Evolutionary conservation across 2,797 vertebrate species (phyloP), one percentile per base, ranked within the genome.

Genomic region (Pseudocheirus occidentalis): DNA sequence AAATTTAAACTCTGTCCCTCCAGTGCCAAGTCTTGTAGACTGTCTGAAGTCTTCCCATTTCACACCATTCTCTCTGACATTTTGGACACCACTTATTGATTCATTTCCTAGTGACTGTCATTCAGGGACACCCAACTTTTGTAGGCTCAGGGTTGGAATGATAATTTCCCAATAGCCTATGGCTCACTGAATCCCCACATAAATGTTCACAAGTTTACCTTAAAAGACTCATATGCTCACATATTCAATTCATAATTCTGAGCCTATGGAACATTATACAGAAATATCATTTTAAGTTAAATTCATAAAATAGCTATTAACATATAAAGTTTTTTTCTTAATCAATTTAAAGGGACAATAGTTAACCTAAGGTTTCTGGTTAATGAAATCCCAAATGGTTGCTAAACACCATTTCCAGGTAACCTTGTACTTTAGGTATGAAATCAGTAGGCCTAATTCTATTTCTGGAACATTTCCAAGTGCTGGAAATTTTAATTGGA

Each of bases 1-100:
- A 96, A 95, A 95, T 93, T 95, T 94, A 93, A 97, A 97, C 91
- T 96, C 96, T 93, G 55, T 95, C 54, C 91, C 87, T 29, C 92
- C 91, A 92, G 55, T 96, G 93, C 96, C 95, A 94, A 96, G 91
- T 91, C 52, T 46, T 91, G 62, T 40, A 91, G 90, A 87, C 57
- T 92, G 62, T 93, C 90, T 91, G 94, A 92, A 55, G 55, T 92
- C 59, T 90, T 34, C 93, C 55, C 27, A 87, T 50, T 90, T 91
- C 10, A 18, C 56, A 93, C 50, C 11, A 90, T 59, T 97, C 81
- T 95, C 87, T 58, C 90, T 97, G 96, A 96, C 95, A 96, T 96
- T 96, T 87, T 96, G 92, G 55, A 96, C 57, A 96, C 55, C 18
- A 58, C 52, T 94, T 95, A 97, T n/a, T 89, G 96, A 96, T 92